phyloP scores from a whole-genome alignment of 2,113 vertebrate genomes.

The Perccottus glenii region DNA sequence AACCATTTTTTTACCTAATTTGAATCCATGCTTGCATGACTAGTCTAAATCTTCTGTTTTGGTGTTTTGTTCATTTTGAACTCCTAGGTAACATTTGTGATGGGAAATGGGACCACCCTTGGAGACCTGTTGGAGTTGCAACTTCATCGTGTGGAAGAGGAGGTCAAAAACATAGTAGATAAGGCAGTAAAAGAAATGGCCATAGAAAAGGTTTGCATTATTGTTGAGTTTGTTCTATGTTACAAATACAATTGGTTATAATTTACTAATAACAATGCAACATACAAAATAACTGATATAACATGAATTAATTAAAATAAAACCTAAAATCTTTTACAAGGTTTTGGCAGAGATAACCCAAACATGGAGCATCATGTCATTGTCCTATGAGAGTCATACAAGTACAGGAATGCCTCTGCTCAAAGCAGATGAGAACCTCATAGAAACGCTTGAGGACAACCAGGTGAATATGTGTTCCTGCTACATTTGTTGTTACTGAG shows the following conservation, averaged over 20 bases:
- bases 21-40: no score
- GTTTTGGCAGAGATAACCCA: constrained; percentile 77
- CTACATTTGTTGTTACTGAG: neutral
- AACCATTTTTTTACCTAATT: no score
- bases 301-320: neutral
- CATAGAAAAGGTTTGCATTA: constrained; percentile 73
- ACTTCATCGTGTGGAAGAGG: constrained; percentile 80
- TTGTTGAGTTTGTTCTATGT: no score
- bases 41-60: no score
- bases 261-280: neutral
- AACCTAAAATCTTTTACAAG: constrained; percentile 44
- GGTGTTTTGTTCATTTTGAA: constrained; percentile 9
- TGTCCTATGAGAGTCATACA: constrained; percentile 74
- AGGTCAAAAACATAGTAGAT: constrained; percentile 82
- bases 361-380: constrained; percentile 75
- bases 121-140: constrained; percentile 79
- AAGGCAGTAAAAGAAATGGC: constrained; percentile 82
- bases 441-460: constrained; percentile 83
- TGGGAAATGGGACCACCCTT: constrained; percentile 72
- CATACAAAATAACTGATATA: neutral
- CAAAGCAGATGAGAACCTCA: constrained; percentile 82
- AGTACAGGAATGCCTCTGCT: constrained; percentile 72
- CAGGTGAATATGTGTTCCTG: constrained; percentile 55
- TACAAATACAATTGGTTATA: no score
- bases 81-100: constrained; percentile 76